A percentile compares a stretch with the other conserved stretches of the same genome.
phyloP scores from a whole-genome alignment of 2,113 vertebrate genomes.

The Esox niger region DNA sequence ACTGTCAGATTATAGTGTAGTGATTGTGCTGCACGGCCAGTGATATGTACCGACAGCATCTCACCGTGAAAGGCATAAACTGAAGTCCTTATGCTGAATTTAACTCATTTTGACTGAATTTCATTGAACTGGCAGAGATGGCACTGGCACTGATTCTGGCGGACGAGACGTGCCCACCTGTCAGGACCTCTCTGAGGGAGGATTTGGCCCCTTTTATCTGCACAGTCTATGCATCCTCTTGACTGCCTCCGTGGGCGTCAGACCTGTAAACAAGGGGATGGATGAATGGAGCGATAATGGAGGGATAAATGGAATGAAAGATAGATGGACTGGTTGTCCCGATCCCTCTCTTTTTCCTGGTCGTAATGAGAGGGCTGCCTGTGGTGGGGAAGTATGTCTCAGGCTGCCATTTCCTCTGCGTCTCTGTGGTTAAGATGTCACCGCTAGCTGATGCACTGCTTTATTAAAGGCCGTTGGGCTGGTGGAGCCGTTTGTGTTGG shows the following conservation, averaged over 20 bases:
- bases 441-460: conserved; percentile 38
- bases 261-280: conserved; percentile 11
- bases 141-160: too few relatives aligned
- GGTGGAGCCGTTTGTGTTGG: conserved; percentile 27
- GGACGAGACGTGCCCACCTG: conserved; percentile 6
- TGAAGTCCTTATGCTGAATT: background rate
- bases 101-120: background rate
- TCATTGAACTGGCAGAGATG: background rate
- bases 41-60: background rate
- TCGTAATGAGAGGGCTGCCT: conserved; percentile 76
- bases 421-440: conserved; percentile 64
- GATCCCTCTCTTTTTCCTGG: conserved; percentile 75
- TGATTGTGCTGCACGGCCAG: background rate
- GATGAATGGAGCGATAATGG: conserved; percentile 6
- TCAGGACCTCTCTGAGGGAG: conserved; percentile 21
- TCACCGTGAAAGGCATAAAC: background rate
- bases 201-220: conserved; percentile 11
- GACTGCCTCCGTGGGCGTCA: background rate
- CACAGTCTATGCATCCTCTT: background rate
- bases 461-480: conserved; percentile 22
- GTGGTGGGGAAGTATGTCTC: conserved; percentile 67
- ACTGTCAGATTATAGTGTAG: conserved; percentile 13
- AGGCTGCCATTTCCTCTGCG: conserved; percentile 45
- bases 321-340: conserved; percentile 67
- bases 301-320: background rate